Conservation (phyloP, 1,140 invertebrate genomes). For the Macrocentrus cingulum region DNA sequence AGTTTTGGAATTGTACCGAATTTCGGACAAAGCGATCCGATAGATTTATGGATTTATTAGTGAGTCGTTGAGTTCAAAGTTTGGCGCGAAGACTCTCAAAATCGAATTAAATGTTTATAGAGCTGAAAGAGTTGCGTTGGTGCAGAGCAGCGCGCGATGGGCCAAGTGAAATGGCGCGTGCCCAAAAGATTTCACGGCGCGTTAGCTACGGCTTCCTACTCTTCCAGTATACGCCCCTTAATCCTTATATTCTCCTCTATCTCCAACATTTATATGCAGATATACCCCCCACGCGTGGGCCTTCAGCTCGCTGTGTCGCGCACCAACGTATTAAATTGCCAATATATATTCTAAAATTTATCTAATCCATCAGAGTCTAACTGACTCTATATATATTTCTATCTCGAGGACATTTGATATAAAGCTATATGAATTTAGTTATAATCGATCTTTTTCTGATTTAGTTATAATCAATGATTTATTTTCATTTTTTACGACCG, state of each 20-base stretch:
- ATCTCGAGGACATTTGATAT: too few species aligned
- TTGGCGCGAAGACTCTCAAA: too few species aligned
- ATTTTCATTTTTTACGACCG: too few species aligned
- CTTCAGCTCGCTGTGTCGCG: neutral
- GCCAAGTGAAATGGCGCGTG: conserved; percentile 39
- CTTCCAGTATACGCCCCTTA: neutral
- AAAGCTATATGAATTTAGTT: too few species aligned
- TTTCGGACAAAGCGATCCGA: too few species aligned
- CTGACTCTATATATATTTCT: neutral
- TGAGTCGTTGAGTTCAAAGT: too few species aligned
- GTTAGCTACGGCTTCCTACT: conserved; percentile 29
- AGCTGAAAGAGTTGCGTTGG: too few species aligned
- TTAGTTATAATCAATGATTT: too few species aligned
- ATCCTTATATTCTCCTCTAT: conserved; percentile 1
- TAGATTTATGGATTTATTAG: too few species aligned
- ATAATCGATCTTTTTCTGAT: too few species aligned
- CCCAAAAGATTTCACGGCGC: conserved; percentile 36
- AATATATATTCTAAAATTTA: conserved; percentile 14
- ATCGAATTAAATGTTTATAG: too few species aligned
- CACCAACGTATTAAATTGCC: conserved; percentile 13
- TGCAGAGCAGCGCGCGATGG: conserved; percentile 28
- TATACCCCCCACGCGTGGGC: neutral
- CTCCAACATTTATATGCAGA: neutral
- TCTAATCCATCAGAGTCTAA: neutral
- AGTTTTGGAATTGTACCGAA: too few species aligned